These are phyloP conservation scores for Pterophyllum scalare DNA, from an alignment of 2,113 vertebrate species.

Conservation along the genomic window DNA sequence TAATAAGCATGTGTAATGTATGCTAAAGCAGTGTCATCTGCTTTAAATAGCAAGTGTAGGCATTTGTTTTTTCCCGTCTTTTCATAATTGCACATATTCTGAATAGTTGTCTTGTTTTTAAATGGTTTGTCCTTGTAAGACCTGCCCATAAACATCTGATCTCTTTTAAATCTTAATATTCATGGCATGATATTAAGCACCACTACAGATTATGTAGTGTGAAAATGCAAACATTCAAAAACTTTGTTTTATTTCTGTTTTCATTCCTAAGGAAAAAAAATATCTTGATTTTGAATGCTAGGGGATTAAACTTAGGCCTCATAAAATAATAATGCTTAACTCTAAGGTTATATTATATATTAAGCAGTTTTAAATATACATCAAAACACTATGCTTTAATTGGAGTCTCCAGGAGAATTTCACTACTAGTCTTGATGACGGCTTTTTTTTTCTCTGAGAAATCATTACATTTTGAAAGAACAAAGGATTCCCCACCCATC, in stretches of 20 bases:
- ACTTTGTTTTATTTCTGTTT: background rate
- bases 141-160: background rate
- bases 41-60: constrained; percentile 38
- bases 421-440: constrained; percentile 35
- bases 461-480: constrained; percentile 60
- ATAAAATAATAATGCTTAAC: constrained; percentile 45
- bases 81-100: background rate
- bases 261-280: constrained; percentile 17
- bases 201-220: background rate
- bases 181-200: background rate
- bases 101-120: background rate
- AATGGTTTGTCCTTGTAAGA: background rate
- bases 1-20: constrained; percentile 75
- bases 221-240: background rate
- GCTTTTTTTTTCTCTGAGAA: constrained; percentile 40
- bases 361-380: constrained; percentile 72
- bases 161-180: constrained; percentile 2
- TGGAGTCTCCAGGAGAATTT: constrained; percentile 61
- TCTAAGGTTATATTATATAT: constrained; percentile 61
- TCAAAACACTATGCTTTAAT: constrained; percentile 72
- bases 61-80: constrained; percentile 44
- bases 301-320: constrained; percentile 22
- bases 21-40: constrained; percentile 73
- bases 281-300: constrained; percentile 13
- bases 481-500: constrained; percentile 46